Base-by-base conservation (phyloP, 2,797 vertebrate species). In the Crocodylus rhombifer region DNA sequence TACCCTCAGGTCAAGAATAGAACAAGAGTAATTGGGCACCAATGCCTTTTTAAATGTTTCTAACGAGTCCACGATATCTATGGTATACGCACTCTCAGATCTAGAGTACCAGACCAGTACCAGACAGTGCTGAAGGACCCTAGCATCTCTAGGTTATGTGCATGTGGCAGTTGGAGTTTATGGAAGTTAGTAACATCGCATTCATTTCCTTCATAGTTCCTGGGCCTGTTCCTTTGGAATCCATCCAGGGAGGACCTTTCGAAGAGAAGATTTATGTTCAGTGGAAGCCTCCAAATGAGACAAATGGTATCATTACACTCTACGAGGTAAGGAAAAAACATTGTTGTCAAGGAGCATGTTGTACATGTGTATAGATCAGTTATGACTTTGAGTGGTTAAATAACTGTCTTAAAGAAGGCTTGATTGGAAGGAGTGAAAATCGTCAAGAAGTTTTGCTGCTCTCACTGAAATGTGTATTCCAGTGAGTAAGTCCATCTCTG, bases 201-300 rank as follows among this genome's bases (percentile, higher is more conserved):
- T 28, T 62, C 42, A 58, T 69, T 58, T 42, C 21, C 20, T 81
- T 64, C 94, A 26, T 92, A 99, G 99, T 99, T 93, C 99, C 99
- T 73, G 99, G 99, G 69, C 98, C 99, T 0, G 97, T 99, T 95
- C 99, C 99, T 2, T 97, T 98, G 95, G 99, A 99, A 97, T 99
- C 99, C 23, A 98, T 99, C 87, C 99, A 99, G 97, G 99, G 99
- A 28, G 98, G 99, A 1, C 98, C 99, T 5, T 99, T 99, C 77
- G 99, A 99, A 82, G 99, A 99, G 97, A 99, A 99, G 98, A 99
- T 99, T 97, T 99, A 99, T 88, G 98, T 99, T 97, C 99, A 99
- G 95, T 99, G 99, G 99, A 99, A 99, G 96, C 98, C 99, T 96
- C 99, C 99, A 89, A 99, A 99, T 36, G 99, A 99, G 97, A 99